Evolutionary conservation across 2,888 invertebrate species (phyloP).

Genomic region (Zygogramma bicolorata): DNA sequence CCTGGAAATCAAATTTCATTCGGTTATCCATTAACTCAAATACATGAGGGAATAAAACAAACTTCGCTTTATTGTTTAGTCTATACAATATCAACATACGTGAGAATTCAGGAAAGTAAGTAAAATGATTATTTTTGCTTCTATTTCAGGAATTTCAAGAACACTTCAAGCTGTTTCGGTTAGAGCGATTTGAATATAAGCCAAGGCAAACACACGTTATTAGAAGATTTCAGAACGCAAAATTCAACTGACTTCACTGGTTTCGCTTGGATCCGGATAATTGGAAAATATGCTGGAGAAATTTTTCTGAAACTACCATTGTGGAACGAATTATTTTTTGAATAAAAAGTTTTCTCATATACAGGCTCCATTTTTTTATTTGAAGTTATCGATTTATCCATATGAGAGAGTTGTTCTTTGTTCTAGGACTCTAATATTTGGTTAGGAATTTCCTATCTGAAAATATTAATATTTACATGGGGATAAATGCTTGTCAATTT

Average conservation of each 20-base stretch:
- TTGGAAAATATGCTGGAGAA: too few relatives aligned
- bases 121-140: not conserved
- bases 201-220: not conserved
- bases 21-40: not conserved
- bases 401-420: too few relatives aligned
- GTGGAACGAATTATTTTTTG: too few relatives aligned
- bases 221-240: not conserved
- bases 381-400: too few relatives aligned
- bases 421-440: too few relatives aligned
- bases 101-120: not conserved
- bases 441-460: too few relatives aligned
- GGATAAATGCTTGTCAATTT: too few relatives aligned
- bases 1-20: not conserved
- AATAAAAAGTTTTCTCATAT: too few relatives aligned
- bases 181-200: not conserved
- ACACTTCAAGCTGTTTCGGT: not conserved
- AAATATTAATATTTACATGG: too few relatives aligned
- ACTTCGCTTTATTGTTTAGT: not conserved
- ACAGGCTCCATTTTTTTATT: too few relatives aligned
- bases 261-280: too few relatives aligned
- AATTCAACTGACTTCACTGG: not conserved
- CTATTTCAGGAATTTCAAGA: not conserved
- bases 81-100: not conserved
- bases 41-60: not conserved
- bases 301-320: too few relatives aligned